phyloP scores from a whole-genome alignment of 2,113 vertebrate genomes.

The Colinus virginianus region DNA sequence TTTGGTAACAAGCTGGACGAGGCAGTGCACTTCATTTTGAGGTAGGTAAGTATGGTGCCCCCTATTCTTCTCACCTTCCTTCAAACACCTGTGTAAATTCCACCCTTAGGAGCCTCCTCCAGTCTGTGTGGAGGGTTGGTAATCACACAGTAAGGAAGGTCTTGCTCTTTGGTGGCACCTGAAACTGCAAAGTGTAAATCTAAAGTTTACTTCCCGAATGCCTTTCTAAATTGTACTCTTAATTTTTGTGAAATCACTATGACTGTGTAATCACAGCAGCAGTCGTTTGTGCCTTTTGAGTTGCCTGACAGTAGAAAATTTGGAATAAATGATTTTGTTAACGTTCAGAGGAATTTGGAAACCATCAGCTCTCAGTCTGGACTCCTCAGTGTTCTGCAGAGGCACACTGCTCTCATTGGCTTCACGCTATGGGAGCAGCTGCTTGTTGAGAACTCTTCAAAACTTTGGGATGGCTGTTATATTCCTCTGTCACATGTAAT shows the following conservation, averaged over 20 bases:
- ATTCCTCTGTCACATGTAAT: neutral
- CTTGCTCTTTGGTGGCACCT: neutral
- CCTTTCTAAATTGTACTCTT: neutral
- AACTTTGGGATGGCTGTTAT: neutral
- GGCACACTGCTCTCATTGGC: neutral
- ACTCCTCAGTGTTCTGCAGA: neutral
- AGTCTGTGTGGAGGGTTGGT: neutral
- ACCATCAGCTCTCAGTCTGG: neutral
- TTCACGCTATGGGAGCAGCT: neutral
- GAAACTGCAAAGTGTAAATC: neutral
- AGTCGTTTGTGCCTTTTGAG: neutral
- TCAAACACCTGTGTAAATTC: rapidly evolving
- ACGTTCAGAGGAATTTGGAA: conserved; percentile 19
- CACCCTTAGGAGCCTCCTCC: neutral
- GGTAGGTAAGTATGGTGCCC: neutral
- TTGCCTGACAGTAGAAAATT: neutral
- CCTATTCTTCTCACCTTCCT: neutral
- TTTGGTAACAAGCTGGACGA: neutral
- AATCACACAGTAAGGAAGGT: neutral
- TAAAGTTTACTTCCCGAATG: neutral
- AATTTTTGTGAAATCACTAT: neutral
- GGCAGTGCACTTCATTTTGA: neutral
- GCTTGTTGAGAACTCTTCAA: neutral
- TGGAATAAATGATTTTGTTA: neutral
- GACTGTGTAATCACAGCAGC: neutral